These are phyloP conservation scores for Toxotes chatareus DNA, from an alignment of 2,113 vertebrate genomes.

Conservation along the genomic window DNA sequence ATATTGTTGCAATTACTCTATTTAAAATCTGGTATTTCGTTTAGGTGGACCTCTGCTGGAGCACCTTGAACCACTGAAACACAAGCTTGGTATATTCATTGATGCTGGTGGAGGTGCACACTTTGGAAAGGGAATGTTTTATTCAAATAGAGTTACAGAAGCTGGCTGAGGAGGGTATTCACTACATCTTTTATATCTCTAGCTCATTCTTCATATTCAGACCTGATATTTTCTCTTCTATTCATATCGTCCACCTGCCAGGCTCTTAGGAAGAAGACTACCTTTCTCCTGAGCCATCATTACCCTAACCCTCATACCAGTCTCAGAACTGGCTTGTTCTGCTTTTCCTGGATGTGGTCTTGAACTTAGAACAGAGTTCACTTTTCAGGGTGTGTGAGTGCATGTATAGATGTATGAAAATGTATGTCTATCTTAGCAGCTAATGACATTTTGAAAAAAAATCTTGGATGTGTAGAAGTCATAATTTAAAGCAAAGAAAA, in stretches of 20 bases:
- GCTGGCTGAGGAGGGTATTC: constrained; percentile 35
- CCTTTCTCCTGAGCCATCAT: constrained; percentile 17
- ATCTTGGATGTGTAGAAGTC: background rate
- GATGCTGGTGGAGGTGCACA: constrained; percentile 27
- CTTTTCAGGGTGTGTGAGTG: background rate
- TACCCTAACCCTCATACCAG: background rate
- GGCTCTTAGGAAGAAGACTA: background rate
- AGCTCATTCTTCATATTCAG: constrained; percentile 35
- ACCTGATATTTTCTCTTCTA: constrained; percentile 23
- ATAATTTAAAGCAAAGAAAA: background rate
- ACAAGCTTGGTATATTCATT: constrained; percentile 33
- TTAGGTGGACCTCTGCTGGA: background rate
- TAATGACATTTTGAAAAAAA: background rate
- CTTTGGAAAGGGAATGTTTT: constrained; percentile 58
- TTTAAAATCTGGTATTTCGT: constrained; percentile 6
- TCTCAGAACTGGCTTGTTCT: background rate
- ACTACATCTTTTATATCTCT: constrained; percentile 52
- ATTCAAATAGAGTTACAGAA: constrained; percentile 50
- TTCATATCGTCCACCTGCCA: constrained; percentile 29
- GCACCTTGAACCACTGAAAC: background rate
- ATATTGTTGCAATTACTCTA: background rate
- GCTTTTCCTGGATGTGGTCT: background rate
- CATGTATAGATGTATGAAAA: background rate
- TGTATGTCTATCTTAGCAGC: background rate
- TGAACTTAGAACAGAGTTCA: background rate